Evolutionary conservation across 1,140 invertebrate species (phyloP).

Genomic region (Melipona quadrifasciata): DNA sequence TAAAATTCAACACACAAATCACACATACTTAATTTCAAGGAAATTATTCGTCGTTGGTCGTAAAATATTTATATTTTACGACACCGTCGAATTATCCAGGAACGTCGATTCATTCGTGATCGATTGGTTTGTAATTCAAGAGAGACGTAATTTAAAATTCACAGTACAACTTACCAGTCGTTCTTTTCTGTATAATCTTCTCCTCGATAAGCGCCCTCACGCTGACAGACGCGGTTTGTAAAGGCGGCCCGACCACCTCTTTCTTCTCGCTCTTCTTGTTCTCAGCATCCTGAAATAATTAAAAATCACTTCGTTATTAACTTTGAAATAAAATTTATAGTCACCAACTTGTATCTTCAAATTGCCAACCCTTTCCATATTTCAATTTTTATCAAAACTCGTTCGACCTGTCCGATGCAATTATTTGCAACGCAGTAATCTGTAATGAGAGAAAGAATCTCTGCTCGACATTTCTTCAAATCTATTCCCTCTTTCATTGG

Average conservation of each 20-base stretch:
- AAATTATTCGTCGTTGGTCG: too few species aligned
- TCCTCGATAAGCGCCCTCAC: constrained; percentile 94
- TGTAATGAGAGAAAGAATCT: too few species aligned
- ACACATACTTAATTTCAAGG: too few species aligned
- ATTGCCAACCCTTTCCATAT: background rate
- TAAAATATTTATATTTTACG: too few species aligned
- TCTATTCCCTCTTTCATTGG: too few species aligned
- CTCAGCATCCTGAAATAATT: constrained; percentile 87
- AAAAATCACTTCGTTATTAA: constrained; percentile 19
- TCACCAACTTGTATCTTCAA: background rate
- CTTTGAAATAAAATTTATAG: too few species aligned
- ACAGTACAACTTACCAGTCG: constrained; percentile 77
- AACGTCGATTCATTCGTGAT: too few species aligned
- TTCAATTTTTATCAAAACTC: background rate
- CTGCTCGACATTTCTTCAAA: too few species aligned
- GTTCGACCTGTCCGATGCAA: too few species aligned
- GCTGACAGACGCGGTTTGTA: constrained; percentile 93
- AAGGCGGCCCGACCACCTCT: constrained; percentile 88
- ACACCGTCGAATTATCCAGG: too few species aligned
- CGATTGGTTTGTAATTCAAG: background rate
- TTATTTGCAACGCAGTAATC: too few species aligned
- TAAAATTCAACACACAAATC: too few species aligned
- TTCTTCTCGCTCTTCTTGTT: constrained; percentile 93
- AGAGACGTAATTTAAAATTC: background rate
- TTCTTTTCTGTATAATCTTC: constrained; percentile 93